Conservation (phyloP, 2,113 vertebrate genomes). For the Poeciliopsis prolifica region DNA sequence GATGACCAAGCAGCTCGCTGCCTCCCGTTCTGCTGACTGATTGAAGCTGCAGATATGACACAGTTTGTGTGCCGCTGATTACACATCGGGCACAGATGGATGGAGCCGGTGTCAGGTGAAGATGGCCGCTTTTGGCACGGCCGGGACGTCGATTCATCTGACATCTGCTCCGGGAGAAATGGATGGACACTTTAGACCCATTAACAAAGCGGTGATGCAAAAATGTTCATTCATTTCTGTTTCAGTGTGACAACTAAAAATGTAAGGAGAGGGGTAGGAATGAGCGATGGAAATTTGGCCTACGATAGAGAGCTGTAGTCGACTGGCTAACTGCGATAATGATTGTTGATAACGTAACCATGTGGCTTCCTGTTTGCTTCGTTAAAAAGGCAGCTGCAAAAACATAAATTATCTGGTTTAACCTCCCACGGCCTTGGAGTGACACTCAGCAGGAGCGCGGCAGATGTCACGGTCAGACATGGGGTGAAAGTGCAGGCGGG, state of each 20-base stretch:
- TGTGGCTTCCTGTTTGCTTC: too few relatives aligned
- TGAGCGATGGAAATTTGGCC: too few relatives aligned
- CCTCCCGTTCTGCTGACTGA: conserved; percentile 50
- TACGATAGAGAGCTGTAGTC: too few relatives aligned
- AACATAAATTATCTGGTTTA: too few relatives aligned
- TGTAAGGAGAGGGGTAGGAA: neutral
- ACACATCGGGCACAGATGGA: conserved; percentile 35
- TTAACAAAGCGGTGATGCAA: neutral
- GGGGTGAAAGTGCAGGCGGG: too few relatives aligned
- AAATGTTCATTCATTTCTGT: neutral
- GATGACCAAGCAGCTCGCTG: conserved; percentile 40
- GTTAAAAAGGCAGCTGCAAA: too few relatives aligned
- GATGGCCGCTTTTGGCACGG: neutral
- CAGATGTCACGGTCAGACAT: too few relatives aligned
- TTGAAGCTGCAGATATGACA: conserved; percentile 56
- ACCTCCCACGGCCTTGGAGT: too few relatives aligned
- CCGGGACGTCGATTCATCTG: neutral
- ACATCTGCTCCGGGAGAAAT: neutral
- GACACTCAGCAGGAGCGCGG: too few relatives aligned
- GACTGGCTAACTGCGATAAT: too few relatives aligned
- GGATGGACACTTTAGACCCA: neutral
- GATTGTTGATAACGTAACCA: too few relatives aligned
- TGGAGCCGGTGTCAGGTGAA: conserved; percentile 40
- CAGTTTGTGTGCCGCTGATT: conserved; percentile 43
- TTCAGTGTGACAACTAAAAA: neutral